These are phyloP conservation scores for Acropternis orthonyx DNA, from an alignment of 2,797 vertebrate genomes.

Conservation along the genomic window DNA sequence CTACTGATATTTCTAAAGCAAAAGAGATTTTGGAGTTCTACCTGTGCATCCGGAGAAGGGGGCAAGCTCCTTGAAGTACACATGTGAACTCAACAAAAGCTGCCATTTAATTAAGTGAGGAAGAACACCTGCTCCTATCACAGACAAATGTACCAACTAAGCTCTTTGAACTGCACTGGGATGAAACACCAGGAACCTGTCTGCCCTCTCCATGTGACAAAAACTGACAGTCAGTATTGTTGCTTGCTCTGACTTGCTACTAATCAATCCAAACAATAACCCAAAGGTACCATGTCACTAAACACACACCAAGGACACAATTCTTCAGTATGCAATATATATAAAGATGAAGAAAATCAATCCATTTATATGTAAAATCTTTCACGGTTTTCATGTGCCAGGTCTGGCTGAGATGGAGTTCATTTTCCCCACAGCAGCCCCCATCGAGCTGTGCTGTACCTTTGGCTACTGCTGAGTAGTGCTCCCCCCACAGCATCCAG, in stretches of 20 bases:
- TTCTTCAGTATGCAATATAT: background rate
- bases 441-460: background rate
- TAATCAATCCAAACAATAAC: background rate
- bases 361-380: background rate
- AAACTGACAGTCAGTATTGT: background rate
- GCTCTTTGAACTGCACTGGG: background rate
- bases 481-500: background rate
- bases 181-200: background rate
- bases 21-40: background rate
- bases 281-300: background rate
- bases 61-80: background rate
- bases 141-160: background rate
- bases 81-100: background rate
- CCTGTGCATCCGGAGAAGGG: background rate
- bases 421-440: background rate
- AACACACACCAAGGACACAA: background rate
- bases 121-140: background rate
- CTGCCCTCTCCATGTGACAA: background rate
- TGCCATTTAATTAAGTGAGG: background rate
- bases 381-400: background rate
- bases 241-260: background rate
- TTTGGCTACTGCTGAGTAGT: background rate
- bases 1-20: background rate
- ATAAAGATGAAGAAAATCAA: background rate
- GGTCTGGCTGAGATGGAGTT: background rate